Evolutionary conservation across 2,888 invertebrate genomes (phyloP).

Genomic region (Synergus itoensis): DNA sequence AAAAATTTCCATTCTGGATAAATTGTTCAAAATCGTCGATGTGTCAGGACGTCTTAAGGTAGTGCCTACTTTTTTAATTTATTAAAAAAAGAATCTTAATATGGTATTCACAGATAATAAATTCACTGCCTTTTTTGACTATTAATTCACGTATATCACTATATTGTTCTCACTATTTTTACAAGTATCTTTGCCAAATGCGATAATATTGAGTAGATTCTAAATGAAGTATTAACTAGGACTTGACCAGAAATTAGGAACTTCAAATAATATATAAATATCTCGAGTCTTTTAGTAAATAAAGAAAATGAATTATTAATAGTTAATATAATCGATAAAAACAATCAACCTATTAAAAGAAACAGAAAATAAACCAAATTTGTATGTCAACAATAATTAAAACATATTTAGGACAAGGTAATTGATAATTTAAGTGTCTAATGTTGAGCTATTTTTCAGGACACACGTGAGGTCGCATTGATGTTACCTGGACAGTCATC

Average conservation of each 20-base stretch:
- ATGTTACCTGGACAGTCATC: constrained; percentile 31
- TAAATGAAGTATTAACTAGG: not conserved
- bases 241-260: constrained; percentile 15
- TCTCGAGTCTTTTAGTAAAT: not conserved
- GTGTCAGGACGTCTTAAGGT: constrained; percentile 32
- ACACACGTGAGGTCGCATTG: constrained; percentile 28
- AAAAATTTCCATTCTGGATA: constrained; percentile 37
- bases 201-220: not conserved
- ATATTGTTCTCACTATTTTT: constrained; percentile 37
- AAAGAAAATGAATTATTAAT: not conserved
- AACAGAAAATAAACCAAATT: not conserved
- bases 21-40: constrained; percentile 40
- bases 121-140: constrained; percentile 17
- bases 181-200: constrained; percentile 17
- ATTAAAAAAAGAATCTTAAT: constrained; percentile 9
- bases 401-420: not conserved
- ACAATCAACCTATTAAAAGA: not conserved
- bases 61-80: not conserved
- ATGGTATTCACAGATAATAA: constrained; percentile 6
- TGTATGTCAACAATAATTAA: not conserved
- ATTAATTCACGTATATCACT: constrained; percentile 31
- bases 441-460: constrained; percentile 41
- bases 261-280: not conserved
- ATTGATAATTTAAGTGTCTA: constrained; percentile 21
- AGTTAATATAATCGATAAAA: not conserved